Evolutionary conservation across 2,113 vertebrate species (phyloP).

Genomic region (Atlantisia rogersi): DNA sequence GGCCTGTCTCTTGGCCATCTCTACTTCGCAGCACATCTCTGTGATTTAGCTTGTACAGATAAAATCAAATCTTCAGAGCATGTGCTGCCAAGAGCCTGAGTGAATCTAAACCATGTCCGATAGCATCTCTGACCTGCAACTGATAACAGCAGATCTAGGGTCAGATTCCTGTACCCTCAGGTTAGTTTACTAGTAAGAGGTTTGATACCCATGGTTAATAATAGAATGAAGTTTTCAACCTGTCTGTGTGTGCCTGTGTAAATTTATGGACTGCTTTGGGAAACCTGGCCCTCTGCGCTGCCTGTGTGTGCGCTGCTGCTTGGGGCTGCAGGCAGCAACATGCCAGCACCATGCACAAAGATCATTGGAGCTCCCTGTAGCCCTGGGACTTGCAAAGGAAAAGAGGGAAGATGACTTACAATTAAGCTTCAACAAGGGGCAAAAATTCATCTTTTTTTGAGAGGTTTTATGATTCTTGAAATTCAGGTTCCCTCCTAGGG

Average conservation of each 20-base stretch:
- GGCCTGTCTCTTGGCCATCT: background rate
- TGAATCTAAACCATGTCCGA: background rate
- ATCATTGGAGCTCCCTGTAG: background rate
- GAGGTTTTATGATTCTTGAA: background rate
- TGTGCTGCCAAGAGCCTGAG: background rate
- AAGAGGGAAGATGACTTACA: background rate
- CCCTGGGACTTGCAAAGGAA: background rate
- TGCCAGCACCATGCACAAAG: background rate
- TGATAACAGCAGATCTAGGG: background rate
- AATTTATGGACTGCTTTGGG: background rate
- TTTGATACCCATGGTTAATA: background rate
- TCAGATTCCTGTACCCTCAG: background rate
- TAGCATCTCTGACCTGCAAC: background rate
- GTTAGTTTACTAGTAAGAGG: background rate
- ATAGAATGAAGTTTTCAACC: background rate
- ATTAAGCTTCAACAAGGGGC: background rate
- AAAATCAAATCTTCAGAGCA: background rate
- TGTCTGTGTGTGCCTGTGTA: background rate
- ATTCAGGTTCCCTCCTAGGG: background rate
- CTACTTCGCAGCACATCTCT: background rate
- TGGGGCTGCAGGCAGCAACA: background rate
- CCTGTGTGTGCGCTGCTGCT: rapidly evolving
- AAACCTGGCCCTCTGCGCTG: background rate
- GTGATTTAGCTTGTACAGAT: background rate
- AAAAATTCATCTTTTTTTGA: background rate